phyloP scores from a whole-genome alignment of 2,888 invertebrate species.

The Callinectes sapidus region DNA sequence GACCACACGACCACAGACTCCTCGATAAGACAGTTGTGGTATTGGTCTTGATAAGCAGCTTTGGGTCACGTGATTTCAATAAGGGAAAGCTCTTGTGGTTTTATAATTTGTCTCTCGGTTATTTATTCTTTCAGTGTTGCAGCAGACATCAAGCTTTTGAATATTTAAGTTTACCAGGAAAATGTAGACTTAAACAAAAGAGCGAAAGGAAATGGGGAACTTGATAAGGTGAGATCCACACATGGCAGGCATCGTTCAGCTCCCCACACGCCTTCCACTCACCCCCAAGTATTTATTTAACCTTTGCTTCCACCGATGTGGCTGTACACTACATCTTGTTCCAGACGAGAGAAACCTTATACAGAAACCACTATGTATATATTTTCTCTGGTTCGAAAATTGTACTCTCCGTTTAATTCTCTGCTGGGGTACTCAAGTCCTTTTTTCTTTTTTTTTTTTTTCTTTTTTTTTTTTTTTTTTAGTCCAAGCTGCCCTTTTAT shows the following conservation, averaged over 20 bases:
- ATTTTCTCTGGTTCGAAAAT: not conserved
- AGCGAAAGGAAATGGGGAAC: not conserved
- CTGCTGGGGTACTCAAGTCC: not conserved
- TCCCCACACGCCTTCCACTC: not conserved
- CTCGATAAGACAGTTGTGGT: slow-evolving; percentile 1
- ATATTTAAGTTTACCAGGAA: not conserved
- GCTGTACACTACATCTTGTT: not conserved
- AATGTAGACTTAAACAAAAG: not conserved
- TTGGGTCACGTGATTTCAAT: not conserved
- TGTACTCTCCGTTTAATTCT: not conserved
- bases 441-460: not conserved
- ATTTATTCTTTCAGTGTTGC: not conserved
- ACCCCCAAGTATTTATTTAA: slow-evolving; percentile 13
- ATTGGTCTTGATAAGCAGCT: not conserved
- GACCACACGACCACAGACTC: not conserved
- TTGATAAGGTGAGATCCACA: not conserved
- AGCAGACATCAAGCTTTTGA: not conserved
- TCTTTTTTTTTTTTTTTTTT: not conserved
- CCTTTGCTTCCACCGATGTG: slow-evolving; percentile 1
- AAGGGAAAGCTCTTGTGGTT: not conserved
- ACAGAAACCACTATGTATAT: not conserved
- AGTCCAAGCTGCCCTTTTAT: not conserved
- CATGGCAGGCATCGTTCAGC: not conserved
- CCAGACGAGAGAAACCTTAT: not conserved
- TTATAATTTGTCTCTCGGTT: not conserved